Evolutionary conservation across 2,797 vertebrate genomes (phyloP).

Genomic region (Danio jaintianensis): DNA sequence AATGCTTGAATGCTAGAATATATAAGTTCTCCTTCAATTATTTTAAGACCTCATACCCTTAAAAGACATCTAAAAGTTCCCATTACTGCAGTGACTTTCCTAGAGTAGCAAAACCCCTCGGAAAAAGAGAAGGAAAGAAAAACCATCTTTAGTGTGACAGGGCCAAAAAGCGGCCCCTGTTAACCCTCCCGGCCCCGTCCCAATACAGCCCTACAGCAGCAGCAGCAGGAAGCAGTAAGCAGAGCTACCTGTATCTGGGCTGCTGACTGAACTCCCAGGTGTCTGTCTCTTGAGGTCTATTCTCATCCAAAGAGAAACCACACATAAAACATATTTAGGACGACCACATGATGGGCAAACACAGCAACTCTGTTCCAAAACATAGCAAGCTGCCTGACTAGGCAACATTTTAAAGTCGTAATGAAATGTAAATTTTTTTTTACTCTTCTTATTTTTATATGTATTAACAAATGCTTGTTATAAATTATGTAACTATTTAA

Average conservation of each 20-base stretch:
- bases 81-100: not conserved
- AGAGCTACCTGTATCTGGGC: slow-evolving; percentile 79
- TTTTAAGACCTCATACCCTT: slow-evolving; percentile 39
- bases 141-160: not conserved
- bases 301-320: slow-evolving; percentile 74
- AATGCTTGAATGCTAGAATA: not conserved
- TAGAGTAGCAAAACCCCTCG: slow-evolving; percentile 19
- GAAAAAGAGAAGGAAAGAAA: slow-evolving; percentile 32
- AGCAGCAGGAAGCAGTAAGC: slow-evolving; percentile 61
- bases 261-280: slow-evolving; percentile 79
- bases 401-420: not conserved
- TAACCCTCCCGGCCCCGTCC: not conserved
- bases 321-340: slow-evolving; percentile 67
- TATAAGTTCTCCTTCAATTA: not conserved
- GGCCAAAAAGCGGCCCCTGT: slow-evolving; percentile 43
- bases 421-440: too few relatives aligned
- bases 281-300: slow-evolving; percentile 78
- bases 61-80: not conserved
- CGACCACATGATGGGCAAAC: slow-evolving; percentile 19
- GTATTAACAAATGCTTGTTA: too few relatives aligned
- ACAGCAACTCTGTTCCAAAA: slow-evolving; percentile 4
- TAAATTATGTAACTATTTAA: too few relatives aligned
- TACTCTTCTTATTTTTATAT: too few relatives aligned
- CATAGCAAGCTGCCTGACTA: not conserved
- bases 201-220: slow-evolving; percentile 24